phyloP scores from a whole-genome alignment of 2,113 vertebrate species.

The Coptodon rendalli region DNA sequence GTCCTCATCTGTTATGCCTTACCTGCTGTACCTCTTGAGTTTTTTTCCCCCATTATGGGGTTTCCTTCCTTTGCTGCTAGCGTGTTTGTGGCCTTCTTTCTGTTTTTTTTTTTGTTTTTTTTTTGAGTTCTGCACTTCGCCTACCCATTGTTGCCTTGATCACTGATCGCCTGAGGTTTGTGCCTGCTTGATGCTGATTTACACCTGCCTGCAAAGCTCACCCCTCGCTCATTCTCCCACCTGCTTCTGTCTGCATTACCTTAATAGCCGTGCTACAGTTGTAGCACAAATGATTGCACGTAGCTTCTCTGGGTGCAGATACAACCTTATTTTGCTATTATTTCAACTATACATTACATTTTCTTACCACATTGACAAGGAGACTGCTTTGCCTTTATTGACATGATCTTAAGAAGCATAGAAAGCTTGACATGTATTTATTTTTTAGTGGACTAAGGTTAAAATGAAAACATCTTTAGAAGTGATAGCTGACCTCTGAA shows the following conservation, averaged over 20 bases:
- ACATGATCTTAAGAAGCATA: neutral
- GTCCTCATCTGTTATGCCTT: neutral
- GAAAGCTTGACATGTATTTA: neutral
- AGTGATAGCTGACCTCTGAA: neutral
- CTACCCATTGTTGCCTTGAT: neutral
- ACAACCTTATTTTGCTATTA: neutral
- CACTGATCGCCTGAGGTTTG: neutral
- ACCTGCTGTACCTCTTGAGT: neutral
- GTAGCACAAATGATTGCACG: neutral
- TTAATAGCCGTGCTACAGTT: neutral
- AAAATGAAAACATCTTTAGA: neutral
- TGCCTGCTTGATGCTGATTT: neutral
- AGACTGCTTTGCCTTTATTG: neutral
- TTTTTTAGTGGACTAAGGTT: neutral
- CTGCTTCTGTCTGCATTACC: neutral
- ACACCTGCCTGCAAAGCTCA: neutral
- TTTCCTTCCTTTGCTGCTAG: neutral
- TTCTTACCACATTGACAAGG: neutral
- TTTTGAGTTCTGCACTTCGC: neutral
- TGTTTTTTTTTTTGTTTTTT: fast-evolving
- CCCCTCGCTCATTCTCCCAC: neutral
- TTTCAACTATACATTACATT: neutral
- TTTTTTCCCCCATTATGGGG: fast-evolving
- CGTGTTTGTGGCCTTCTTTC: neutral
- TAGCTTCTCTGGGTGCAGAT: neutral